Evolutionary conservation across 2,797 vertebrate genomes (phyloP).

Genomic region (Zenarchopterus dispar): DNA sequence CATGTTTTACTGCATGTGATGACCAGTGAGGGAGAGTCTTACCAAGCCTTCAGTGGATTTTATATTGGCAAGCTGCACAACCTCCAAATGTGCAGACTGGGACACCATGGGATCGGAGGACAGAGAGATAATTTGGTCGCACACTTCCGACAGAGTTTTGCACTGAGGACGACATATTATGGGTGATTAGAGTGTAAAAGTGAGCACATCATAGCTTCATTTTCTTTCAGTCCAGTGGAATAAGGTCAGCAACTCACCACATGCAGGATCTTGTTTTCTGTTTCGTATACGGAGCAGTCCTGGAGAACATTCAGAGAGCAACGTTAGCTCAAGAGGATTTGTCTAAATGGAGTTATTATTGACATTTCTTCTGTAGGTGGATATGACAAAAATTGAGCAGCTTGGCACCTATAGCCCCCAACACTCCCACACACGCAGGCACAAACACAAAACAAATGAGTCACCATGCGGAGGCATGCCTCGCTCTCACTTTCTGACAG

Average conservation of each 20-base stretch:
- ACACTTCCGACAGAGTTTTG: constrained; percentile 96
- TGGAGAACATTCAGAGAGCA: constrained; percentile 77
- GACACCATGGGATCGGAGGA: constrained; percentile 98
- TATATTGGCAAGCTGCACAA: constrained; percentile 97
- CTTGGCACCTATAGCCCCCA: constrained; percentile 78
- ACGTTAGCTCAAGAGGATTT: constrained; percentile 72
- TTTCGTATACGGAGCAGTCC: constrained; percentile 98
- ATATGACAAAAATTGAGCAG: constrained; percentile 73
- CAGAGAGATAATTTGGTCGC: constrained; percentile 97
- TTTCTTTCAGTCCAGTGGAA: constrained; percentile 12
- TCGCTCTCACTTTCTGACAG: constrained; percentile 51
- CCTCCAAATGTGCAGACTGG: constrained; percentile 97
- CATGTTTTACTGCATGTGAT: neutral
- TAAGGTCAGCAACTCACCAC: constrained; percentile 87
- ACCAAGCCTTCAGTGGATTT: constrained; percentile 99
- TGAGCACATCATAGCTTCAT: neutral
- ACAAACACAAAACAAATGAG: constrained; percentile 81
- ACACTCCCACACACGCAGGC: constrained; percentile 73
- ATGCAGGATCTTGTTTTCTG: constrained; percentile 98
- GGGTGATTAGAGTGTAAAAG: constrained; percentile 17
- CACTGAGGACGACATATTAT: constrained; percentile 82
- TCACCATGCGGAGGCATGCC: constrained; percentile 76
- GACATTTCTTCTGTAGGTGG: constrained; percentile 76
- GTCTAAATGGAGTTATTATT: constrained; percentile 77
- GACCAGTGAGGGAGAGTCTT: constrained; percentile 71